Percentiles rank a stretch among this genome's conserved stretches.
Conservation (phyloP, 2,888 invertebrate species). For the Tetranychus piercei region DNA sequence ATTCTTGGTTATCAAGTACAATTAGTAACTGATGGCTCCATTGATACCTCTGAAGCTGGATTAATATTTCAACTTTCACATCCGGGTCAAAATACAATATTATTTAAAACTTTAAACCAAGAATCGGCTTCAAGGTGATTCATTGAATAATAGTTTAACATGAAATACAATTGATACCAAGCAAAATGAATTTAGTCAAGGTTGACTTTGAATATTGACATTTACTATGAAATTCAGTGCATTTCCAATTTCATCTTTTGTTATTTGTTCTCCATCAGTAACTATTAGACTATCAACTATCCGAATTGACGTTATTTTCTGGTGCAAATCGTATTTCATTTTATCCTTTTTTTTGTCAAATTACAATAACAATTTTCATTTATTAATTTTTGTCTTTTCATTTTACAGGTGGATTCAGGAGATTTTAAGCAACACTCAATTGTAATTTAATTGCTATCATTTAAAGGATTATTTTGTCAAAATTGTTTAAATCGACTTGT, state of each 20-base stretch:
- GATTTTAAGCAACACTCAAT: background rate
- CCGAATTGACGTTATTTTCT: no score
- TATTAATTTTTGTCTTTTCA: background rate
- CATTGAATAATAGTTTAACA: constrained; percentile 11
- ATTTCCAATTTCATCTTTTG: no score
- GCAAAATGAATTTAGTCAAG: no score
- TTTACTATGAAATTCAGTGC: no score
- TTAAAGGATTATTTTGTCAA: background rate
- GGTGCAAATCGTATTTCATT: no score
- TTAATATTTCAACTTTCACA: constrained; percentile 38
- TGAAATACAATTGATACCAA: no score
- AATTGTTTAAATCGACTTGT: background rate
- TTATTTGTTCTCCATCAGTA: no score
- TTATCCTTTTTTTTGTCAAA: no score
- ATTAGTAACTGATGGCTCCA: constrained; percentile 23
- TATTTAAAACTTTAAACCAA: constrained; percentile 35
- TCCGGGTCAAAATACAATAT: constrained; percentile 34
- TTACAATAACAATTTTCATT: background rate
- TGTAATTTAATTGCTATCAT: background rate
- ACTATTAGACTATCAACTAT: no score
- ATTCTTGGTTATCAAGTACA: constrained; percentile 38
- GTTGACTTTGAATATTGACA: no score
- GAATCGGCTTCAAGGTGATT: constrained; percentile 28
- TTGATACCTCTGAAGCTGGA: constrained; percentile 35
- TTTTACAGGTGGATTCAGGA: background rate